Base-by-base conservation (phyloP, 2,888 invertebrate species). In the Tromatobia lineatoria region DNA sequence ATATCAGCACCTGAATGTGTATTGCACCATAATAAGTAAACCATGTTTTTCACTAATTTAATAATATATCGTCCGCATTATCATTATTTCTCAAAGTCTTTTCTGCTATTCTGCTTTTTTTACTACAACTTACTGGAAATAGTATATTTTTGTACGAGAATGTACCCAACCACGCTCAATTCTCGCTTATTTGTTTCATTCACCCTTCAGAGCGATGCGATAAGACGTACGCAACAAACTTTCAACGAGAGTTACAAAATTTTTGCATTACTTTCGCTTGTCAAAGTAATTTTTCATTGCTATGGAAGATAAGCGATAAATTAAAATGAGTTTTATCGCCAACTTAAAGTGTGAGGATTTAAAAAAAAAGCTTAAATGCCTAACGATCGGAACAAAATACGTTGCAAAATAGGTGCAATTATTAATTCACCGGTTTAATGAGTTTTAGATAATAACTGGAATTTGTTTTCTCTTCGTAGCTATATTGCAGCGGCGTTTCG, bases 381-480 rank as follows among this genome's bases (percentile, higher is more conserved):
- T 20, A 54, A 23, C 54, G 20, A 54, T 54, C 54, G 3, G 54
- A 54, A 23, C 20, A 11, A 23, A 54, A 54, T 54, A 54, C 20
- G 54, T 54, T 54, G 57, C 42, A 61, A 45, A 38, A 61, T 59
- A 15, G 20, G 20, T 7, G 61, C n/a, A 38, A 74, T 59, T 50
- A 52, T 59, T 50, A 59, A 74, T 80, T 50, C 57, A 25, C 47
- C 50, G 75, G 45, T 54, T 47, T 64, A 42, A 76, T 54, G 25
- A 70, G 25, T 70, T 70, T 80, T 45, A 20, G 54, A 38, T 54
- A 80, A 75, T 61, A 75, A 80, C 61, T 69, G 74, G 45, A 69
- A 80, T 75, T 69, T 61, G 69, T 75, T 80, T 80, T 75, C 75
- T 54, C 80, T 75, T 50, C 34, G 8, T 42, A 42, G 45, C 29